Base-by-base conservation (phyloP, 2,888 invertebrate species). In the Ophonus ardosiacus region DNA sequence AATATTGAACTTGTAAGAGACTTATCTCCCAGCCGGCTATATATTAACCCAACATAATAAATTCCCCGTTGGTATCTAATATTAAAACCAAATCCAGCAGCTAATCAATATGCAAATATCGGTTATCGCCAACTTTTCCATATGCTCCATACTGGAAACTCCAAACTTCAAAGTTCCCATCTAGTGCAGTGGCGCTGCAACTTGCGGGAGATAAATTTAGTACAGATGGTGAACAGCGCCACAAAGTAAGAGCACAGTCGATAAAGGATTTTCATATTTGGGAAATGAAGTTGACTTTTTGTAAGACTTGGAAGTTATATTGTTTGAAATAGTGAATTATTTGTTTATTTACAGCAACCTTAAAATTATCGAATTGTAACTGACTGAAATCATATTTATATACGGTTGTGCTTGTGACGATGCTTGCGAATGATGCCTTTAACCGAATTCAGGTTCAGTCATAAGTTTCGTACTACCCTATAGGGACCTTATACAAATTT, bases 101-200 rank as follows among this genome's bases (percentile, higher is more conserved):
- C 63, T 63, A 63, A 63, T 63, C 63, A 63, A 63, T 63, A 63
- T 63, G 63, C 63, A 63, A 68, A 68, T 68, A 68, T 68, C 38
- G 40, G 38, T 68, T 68, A 68, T 68, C 38, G 18, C 10, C 13
- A 63, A 21, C 21, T 68, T 40, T 40, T 31, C 40, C 71, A 74
- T 43, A 74, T 74, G 71, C 71, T 40, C 3, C 21, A 10, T 8
- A 21, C 63, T 13, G 43, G 13, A 51, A 8, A 51, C 43, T 31
- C 31, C 31, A 31, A 51, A 51, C 43, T 51, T 51, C 43, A 51
- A 51, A 51, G 43, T 51, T 51, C 31, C 31, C 5, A 31, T 31
- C 31, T 6, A 13, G 43, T 51, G 43, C 43, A 51, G 10, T 13
- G 13, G 43, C 8, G 43, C 43, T 51, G 43, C 13, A 51, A 51